These are phyloP conservation scores for Tinea trinotella DNA, from an alignment of 2,888 invertebrate genomes.

Conservation along the genomic window DNA sequence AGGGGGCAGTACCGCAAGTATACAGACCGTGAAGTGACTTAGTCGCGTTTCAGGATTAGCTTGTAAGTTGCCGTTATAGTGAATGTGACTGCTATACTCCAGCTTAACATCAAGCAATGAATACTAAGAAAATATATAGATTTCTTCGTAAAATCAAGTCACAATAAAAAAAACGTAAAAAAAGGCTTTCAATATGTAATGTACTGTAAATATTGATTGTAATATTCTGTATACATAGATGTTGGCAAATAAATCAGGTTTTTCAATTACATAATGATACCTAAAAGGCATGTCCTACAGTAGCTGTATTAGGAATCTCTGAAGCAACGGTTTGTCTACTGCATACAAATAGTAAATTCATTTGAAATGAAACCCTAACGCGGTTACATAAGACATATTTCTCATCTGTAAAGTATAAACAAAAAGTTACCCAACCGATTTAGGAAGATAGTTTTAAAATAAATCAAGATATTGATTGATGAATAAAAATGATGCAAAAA, in stretches of 20 bases:
- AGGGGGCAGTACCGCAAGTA: no score
- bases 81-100: no score
- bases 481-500: neutral
- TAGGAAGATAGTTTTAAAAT: neutral
- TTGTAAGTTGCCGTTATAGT: no score
- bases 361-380: neutral
- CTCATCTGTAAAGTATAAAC: neutral
- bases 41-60: no score
- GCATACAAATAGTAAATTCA: neutral
- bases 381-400: neutral
- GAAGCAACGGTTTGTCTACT: conserved; percentile 1
- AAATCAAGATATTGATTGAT: neutral
- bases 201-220: no score
- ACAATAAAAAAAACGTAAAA: no score
- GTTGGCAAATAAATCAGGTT: neutral
- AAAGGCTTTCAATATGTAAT: no score
- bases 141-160: no score
- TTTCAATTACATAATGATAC: neutral
- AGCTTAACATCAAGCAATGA: no score
- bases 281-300: neutral
- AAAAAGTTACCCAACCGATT: neutral
- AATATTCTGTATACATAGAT: no score
- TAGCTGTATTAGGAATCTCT: neutral
- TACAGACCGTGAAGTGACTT: no score
- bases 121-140: no score